phyloP scores from a whole-genome alignment of 2,797 vertebrate species.

The Cygnus olor region DNA sequence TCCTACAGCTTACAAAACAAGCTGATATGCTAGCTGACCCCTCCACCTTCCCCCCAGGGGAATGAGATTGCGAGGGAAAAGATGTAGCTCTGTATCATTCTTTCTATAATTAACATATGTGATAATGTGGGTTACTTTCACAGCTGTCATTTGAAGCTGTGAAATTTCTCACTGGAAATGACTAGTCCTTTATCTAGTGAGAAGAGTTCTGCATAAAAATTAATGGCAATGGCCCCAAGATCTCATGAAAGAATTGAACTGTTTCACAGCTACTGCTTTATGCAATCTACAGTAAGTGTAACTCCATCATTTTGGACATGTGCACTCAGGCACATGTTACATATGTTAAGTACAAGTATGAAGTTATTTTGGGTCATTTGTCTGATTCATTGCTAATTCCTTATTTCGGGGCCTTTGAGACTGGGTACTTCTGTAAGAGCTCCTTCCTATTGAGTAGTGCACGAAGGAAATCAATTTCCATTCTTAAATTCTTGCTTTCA shows the following conservation, averaged over 20 bases:
- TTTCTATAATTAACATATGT: not conserved
- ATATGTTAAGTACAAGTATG: not conserved
- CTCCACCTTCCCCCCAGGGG: not conserved
- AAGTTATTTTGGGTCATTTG: not conserved
- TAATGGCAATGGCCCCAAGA: not conserved
- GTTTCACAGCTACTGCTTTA: not conserved
- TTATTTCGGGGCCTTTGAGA: not conserved
- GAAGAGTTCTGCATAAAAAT: not conserved
- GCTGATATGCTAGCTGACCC: not conserved
- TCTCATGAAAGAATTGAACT: not conserved
- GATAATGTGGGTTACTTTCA: not conserved
- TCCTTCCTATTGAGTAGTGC: not conserved
- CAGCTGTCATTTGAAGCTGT: not conserved
- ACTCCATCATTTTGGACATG: not conserved
- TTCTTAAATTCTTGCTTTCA: slow-evolving; percentile 20
- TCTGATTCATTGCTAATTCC: not conserved
- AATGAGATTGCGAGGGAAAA: not conserved
- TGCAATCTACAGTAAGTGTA: not conserved
- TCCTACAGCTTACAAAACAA: not conserved
- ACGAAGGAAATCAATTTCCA: not conserved
- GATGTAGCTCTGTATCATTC: not conserved
- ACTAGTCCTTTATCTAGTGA: not conserved
- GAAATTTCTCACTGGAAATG: slow-evolving; percentile 11
- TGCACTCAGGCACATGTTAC: not conserved
- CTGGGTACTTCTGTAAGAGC: not conserved